Percentiles rank a stretch among this genome's conserved stretches.
These are phyloP conservation scores for Euwallacea similis DNA, from an alignment of 1,140 invertebrate genomes.

Conservation along the genomic window DNA sequence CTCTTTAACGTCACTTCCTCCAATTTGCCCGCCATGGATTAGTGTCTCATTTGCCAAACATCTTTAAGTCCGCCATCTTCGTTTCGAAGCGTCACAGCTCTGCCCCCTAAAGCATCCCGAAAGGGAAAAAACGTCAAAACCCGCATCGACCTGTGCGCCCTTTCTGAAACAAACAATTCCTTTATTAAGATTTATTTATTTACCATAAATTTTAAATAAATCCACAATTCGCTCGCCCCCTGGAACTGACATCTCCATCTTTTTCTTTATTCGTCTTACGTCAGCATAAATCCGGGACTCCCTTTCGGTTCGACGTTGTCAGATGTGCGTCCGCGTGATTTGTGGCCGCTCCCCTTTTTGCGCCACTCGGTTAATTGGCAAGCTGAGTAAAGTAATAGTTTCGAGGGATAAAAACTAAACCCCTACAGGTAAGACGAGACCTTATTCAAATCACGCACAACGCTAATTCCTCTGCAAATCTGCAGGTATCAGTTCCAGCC, in stretches of 20 bases:
- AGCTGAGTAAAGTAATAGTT: neutral
- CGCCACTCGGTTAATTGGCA: neutral
- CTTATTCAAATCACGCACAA: slow-evolving; percentile 5
- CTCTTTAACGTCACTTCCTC: too few relatives aligned
- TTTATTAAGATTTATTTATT: slow-evolving; percentile 40
- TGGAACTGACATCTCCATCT: slow-evolving; percentile 35
- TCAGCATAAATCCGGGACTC: slow-evolving; percentile 32
- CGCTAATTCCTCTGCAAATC: neutral
- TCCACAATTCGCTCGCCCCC: slow-evolving; percentile 20
- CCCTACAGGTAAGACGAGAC: neutral
- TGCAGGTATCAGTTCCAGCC: neutral
- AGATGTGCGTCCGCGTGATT: slow-evolving; percentile 18
- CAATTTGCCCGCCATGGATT: too few relatives aligned
- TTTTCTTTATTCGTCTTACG: slow-evolving; percentile 37
- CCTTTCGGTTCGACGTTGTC: slow-evolving; percentile 30
- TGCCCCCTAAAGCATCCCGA: too few relatives aligned
- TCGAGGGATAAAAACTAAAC: neutral
- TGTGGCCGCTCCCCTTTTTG: slow-evolving; percentile 11
- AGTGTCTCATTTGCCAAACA: too few relatives aligned
- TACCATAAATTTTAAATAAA: slow-evolving; percentile 40
- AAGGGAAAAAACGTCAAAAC: slow-evolving; percentile 28
- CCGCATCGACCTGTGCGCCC: slow-evolving; percentile 18
- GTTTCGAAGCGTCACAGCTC: too few relatives aligned
- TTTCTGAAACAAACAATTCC: slow-evolving; percentile 35
- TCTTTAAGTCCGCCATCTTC: too few relatives aligned